A percentile compares a stretch with the other conserved stretches of the same genome.
These are phyloP conservation scores for Oncorhynchus masou DNA, from an alignment of 2,113 vertebrate genomes.

Conservation along the genomic window DNA sequence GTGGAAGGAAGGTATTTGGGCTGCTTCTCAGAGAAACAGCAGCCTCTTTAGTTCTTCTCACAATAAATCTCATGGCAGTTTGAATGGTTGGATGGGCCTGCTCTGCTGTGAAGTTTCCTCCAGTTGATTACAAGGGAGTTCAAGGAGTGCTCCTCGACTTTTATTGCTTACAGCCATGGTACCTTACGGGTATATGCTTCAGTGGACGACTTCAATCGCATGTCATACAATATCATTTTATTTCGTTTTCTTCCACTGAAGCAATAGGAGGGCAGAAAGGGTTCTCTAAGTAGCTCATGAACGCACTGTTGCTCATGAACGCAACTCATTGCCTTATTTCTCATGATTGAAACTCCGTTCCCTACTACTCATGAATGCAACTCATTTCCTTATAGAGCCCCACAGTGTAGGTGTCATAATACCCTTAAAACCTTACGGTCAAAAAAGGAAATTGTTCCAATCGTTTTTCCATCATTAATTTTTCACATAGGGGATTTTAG, in stretches of 20 bases:
- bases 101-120: slow-evolving; percentile 57
- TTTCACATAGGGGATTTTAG: too few relatives aligned
- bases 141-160: slow-evolving; percentile 42
- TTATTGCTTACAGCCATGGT: slow-evolving; percentile 58
- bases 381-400: too few relatives aligned
- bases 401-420: too few relatives aligned
- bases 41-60: slow-evolving; percentile 39
- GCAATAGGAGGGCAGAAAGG: slow-evolving; percentile 32
- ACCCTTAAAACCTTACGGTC: too few relatives aligned
- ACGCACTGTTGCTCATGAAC: slow-evolving; percentile 12
- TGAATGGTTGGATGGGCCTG: slow-evolving; percentile 53
- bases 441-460: too few relatives aligned
- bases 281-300: slow-evolving; percentile 45
- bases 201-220: slow-evolving; percentile 55
- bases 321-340: slow-evolving; percentile 13
- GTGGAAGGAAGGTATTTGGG: slow-evolving; percentile 50
- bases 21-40: slow-evolving; percentile 65
- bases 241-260: slow-evolving; percentile 44
- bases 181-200: slow-evolving; percentile 49
- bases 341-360: neutral
- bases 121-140: slow-evolving; percentile 66
- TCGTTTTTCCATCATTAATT: too few relatives aligned
- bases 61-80: slow-evolving; percentile 68
- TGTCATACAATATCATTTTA: slow-evolving; percentile 64
- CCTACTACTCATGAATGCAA: slow-evolving; percentile 12